Base-by-base conservation (phyloP, 2,113 vertebrate species). In the Crypturellus undulatus region DNA sequence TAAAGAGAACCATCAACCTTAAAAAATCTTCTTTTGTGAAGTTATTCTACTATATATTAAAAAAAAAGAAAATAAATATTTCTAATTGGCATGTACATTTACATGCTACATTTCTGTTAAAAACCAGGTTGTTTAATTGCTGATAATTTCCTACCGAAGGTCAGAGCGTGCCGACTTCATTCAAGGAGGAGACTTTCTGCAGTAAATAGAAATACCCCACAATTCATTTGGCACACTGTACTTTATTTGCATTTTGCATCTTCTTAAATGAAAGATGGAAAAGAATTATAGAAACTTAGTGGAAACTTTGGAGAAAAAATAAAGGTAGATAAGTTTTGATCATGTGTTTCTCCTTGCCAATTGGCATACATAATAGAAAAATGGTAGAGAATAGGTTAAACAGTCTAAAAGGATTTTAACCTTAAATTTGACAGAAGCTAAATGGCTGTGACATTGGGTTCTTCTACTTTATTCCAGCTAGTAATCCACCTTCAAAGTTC, bases 401-500 rank as follows among this genome's bases (percentile, higher is more conserved):
- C 87, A 97, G 97, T 97, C 98, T 98, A 97, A 98, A 98, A 97
- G 97, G 97, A 98, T 98, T 98, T 98, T 98, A 98, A 98, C 98
- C 97, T 98, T 98, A 98, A 98, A 98, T 98, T 98, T 98, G 98
- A 98, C 98, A 98, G 98, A 98, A 98, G 98, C 98, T 98, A 99
- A 99, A 98, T 98, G 98, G 97, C 98, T 98, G 97, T 98, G 98
- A 99, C 98, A 98, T 98, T 98, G 97, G 97, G 98, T 98, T 98
- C 97, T 97, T 97, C 97, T 98, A 98, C 98, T 98, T 98, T 98
- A 98, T 98, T 98, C 98, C 98, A 98, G 97, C 98, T 98, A 98
- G 98, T 98, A 98, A 99, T 98, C 98, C 98, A 99, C 98, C 98
- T 98, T 99, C 98, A 99, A 98, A 99, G 98, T 98, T 98, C 98